phyloP scores from a whole-genome alignment of 2,113 vertebrate genomes.

The Coturnix japonica region DNA sequence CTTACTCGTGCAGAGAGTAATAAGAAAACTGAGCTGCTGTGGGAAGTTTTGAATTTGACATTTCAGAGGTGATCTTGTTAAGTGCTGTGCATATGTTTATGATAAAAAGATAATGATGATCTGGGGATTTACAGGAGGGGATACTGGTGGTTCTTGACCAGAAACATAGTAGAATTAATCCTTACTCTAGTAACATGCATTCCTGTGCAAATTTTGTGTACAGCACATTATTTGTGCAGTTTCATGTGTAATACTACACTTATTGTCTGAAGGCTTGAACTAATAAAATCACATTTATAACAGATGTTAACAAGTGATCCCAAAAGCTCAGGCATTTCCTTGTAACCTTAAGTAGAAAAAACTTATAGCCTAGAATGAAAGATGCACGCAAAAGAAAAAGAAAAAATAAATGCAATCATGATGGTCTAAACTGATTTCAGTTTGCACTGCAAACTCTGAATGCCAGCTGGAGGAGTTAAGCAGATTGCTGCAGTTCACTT shows the following conservation, averaged over 20 bases:
- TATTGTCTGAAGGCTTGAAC: background rate
- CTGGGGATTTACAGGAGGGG: background rate
- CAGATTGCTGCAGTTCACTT: background rate
- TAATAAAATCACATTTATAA: background rate
- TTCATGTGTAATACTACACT: background rate
- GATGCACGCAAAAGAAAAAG: background rate
- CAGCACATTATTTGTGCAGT: background rate
- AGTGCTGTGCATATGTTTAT: background rate
- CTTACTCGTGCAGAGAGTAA: background rate
- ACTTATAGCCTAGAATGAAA: background rate
- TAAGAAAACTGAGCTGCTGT: background rate
- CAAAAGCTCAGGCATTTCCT: background rate
- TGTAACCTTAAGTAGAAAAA: background rate
- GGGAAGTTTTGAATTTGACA: background rate
- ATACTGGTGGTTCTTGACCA: background rate
- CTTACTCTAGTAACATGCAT: background rate
- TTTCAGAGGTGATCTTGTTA: background rate
- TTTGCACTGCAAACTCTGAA: background rate
- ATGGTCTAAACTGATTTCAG: background rate
- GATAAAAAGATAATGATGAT: background rate
- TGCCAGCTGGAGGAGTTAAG: background rate
- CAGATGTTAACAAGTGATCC: background rate
- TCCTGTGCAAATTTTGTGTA: background rate
- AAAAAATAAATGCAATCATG: background rate
- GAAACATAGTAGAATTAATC: background rate